Base-by-base conservation (phyloP, 1,140 invertebrate species). In the Pissodes strobi region DNA sequence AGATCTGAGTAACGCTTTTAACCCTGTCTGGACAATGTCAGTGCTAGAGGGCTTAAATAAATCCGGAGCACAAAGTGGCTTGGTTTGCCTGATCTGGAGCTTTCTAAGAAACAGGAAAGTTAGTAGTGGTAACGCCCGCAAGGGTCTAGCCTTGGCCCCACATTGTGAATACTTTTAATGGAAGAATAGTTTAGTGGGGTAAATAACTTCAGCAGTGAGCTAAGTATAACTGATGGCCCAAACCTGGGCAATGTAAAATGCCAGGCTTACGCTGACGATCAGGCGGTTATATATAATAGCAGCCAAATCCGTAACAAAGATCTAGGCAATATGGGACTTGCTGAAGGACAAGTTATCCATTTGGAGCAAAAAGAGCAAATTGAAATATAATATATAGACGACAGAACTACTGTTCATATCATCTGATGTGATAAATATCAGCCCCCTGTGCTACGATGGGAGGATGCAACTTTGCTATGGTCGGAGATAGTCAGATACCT, bases 141-240 rank as follows among this genome's bases (percentile, higher is more conserved):
- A 51, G 70, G 70, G 1, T 59, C 45, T 4, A 45, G 66, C 5
- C 45, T 71, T 1, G 67, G 67, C 0, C 67, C 69, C 0, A 34
- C 25, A 5, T 46, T 67, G n/a, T 71, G 67, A 56, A 25, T 67
- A 10, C 15, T 68, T 1, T 18, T 55, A 12, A 61, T 69, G 67
- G 67, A 71, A 34, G 59, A 46, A 18, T 65, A 46, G 62, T 57
- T 58, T 19, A 46, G 27, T 1, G n/a, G n/a, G n/a, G n/a, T n/a
- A n/a, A n/a, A n/a, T n/a, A n/a, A n/a, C n/a, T n/a, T n/a, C n/a
- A n/a, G n/a, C n/a, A n/a, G n/a, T n/a, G n/a, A n/a, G n/a, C n/a
- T n/a, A n/a, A n/a, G n/a, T n/a, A n/a, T n/a, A n/a, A n/a, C n/a
- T n/a, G n/a, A n/a, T n/a, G n/a, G n/a, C n/a, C n/a, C n/a, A n/a